Evolutionary conservation across 1,140 invertebrate species (phyloP), one percentile per base, ranked within the genome.

Genomic region (Hermetia illucens): DNA sequence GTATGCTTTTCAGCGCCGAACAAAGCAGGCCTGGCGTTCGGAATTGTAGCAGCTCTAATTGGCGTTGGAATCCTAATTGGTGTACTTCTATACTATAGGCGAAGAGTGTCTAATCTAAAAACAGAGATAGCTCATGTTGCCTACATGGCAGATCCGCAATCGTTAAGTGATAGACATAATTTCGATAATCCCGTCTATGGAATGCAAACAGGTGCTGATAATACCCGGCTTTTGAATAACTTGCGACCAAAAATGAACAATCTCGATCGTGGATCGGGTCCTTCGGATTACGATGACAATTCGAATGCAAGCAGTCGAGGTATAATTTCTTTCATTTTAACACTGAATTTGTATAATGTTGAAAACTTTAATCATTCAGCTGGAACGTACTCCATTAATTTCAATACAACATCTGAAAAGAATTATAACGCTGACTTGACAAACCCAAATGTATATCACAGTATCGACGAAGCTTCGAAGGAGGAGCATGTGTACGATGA

Each of bases 181-280:
- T 91, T 92, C 61, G 88, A 91, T 58, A 92, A 92, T 70, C 87
- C 87, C 1, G 84, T 89, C 2, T 92, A 91, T 58, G 79, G 83
- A 1, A 82, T 76, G 62, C 75, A 81, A 62, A 63, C 64, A 15
- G 64, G 65, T 18, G 60, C 61, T 1, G 72, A 77, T 29, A 71
- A 71, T 44, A 68, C 72, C 0, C 63, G 70, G n/a, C 71, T 71
- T 1, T 52, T 77, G 30, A 55, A 85, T 56, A 78, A 86, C 63
- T 53, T 83, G 35, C 65, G 62, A 27, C 49, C 65, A 38, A 69
- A 79, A 44, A 49, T 60, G 44, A 60, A 59, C 38, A 57, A 59
- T 40, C 47, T 59, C 5, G 48, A 59, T 18, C 44, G 46, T 21
- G 47, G 49, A 29, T 42, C 42, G 2, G 4, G 44, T 37, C 43